These are phyloP conservation scores for Theocolax elegans DNA, from an alignment of 1,140 invertebrate species.

Conservation along the genomic window DNA sequence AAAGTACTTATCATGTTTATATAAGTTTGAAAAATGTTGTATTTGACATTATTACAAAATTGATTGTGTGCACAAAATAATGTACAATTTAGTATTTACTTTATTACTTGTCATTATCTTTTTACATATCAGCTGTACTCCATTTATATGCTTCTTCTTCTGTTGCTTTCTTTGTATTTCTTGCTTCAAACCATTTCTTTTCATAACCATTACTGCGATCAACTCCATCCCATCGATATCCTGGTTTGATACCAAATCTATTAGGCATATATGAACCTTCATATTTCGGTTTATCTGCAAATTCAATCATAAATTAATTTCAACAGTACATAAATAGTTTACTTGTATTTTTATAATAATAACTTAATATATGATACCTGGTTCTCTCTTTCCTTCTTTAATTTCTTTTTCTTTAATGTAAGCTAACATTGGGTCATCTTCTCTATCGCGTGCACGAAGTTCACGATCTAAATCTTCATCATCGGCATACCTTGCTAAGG, in stretches of 20 bases:
- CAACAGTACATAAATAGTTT: slow-evolving; percentile 2
- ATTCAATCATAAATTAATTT: slow-evolving; percentile 13
- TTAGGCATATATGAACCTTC: slow-evolving; percentile 88
- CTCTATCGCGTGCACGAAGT: slow-evolving; percentile 80
- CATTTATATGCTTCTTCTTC: slow-evolving; percentile 93
- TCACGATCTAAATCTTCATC: slow-evolving; percentile 88
- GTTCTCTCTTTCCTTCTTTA: slow-evolving; percentile 69
- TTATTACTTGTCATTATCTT: no score
- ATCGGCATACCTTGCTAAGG: slow-evolving; percentile 87
- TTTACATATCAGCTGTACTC: slow-evolving; percentile 95
- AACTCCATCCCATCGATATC: slow-evolving; percentile 98
- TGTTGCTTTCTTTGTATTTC: slow-evolving; percentile 80
- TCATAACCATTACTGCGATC: slow-evolving; percentile 98
- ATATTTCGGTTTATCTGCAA: slow-evolving; percentile 73
- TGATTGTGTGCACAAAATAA: no score
- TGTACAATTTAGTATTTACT: no score
- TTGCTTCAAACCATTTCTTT: slow-evolving; percentile 85
- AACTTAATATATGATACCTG: slow-evolving; percentile 47
- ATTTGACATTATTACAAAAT: no score
- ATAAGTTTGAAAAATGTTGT: no score
- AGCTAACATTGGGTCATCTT: slow-evolving; percentile 93
- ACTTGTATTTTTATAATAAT: slow-evolving; percentile 1
- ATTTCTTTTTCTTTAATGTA: slow-evolving; percentile 83
- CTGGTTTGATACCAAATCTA: slow-evolving; percentile 90
- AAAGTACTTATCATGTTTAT: no score